Base-by-base conservation (phyloP, 2,113 vertebrate species). In the Micromys minutus region DNA sequence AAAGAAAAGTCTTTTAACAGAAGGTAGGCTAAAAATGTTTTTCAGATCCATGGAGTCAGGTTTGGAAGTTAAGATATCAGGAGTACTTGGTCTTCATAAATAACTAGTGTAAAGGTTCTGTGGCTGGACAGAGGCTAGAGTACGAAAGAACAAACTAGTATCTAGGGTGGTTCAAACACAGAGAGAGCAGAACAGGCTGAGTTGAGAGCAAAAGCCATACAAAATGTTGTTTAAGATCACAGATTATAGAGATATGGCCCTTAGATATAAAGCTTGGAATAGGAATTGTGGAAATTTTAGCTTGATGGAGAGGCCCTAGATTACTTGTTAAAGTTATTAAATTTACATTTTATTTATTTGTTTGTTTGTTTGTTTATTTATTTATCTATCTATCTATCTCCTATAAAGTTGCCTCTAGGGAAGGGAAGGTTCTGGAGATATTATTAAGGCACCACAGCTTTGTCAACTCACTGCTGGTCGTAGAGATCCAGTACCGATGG, bases 391-490 rank as follows among this genome's bases (percentile, higher is more conserved):
- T 59, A 11, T 16, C 2, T 59, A 55, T 42, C 74, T 93, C 2
- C 39, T 57, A 12, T 61, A 36, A 19, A 45, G 71, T 89, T 77
- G 29, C 9, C 21, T 88, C 24, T 36, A 65, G 63, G 57, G 71
- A 72, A 83, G 8, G 29, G 42, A 34, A 42, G 17, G 8, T 80
- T n/a, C 12, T 5, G 11, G 16, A 84, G 65, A 17, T 45, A 19
- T 2, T 71, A 45, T 2, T 71, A 45, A 67, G 59, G 10, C 11
- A 83, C 22, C 52, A 47, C 7, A 11, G 39, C 13, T 39, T 79
- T 50, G 50, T 86, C n/a, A 94, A 97, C 97, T 97, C 80, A 97
- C 97, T 57, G 79, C 24, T 95, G 45, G 84, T 79, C 17, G 55
- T 24, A 34, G 94, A 24, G 22, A 10, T 74, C 71, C 31, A 5